Base-by-base conservation (phyloP, 2,113 vertebrate genomes). In the Hypomesus transpacificus region DNA sequence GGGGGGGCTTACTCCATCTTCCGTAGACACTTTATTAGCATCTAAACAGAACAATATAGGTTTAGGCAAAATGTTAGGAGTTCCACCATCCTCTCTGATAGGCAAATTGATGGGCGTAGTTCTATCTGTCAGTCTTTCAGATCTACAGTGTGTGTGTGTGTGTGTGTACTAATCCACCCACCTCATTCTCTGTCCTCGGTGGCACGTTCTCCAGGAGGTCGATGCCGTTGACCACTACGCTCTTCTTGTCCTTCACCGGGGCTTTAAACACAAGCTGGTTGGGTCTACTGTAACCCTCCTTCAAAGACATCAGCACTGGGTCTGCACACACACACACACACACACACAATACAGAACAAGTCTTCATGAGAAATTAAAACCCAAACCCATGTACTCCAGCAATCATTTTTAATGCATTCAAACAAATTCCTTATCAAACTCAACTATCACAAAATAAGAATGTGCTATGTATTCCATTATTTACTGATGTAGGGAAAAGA, bases 121-220 rank as follows among this genome's bases (percentile, higher is more conserved):
- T 18, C 4, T 20, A 56, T 56, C 17, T 17, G n/a, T 46, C 8
- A 46, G 39, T 46, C 39, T 46, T 46, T 46, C 9, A 46, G 7
- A 46, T 46, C 8, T 46, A 13, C 39, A 46, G 39, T 46, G 39
- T 46, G 39, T 46, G 39, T 26, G 24, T 26, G 24, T 24, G 24
- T 24, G 24, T 24, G 21, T 9, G n/a, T 5, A 18, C 17, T 17
- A 11, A 22, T 18, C 24, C 56, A 26, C 89, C 80, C 70, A 95
- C 97, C 94, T 98, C 96, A 0, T 98, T 98, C 87, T 98, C 97
- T 0, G 97, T 99, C 77, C 96, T 91, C 60, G 97, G 97, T 0
- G 96, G 97, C 31, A 98, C 94, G 0, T 98, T 98, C 86, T 97
- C 97, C 85, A 98, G 89, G 69, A 98, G 92, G 84, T 98, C 96